phyloP scores from a whole-genome alignment of 1,140 invertebrate genomes.

The Drosophila pandora region DNA sequence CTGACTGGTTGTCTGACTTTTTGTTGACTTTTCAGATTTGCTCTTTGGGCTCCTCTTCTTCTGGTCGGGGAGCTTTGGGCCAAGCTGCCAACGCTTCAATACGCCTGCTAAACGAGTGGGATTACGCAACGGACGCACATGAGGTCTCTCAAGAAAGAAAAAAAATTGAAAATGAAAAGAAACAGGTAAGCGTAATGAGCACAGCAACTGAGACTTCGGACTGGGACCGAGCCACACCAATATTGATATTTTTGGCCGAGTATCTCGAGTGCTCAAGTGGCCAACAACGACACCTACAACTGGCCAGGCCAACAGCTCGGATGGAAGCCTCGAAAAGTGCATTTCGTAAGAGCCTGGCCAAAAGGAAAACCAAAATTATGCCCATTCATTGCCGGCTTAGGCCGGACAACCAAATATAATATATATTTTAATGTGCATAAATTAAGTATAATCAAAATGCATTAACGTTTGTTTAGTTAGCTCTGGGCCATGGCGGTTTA shows the following conservation, averaged over 20 bases:
- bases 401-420: slow-evolving; percentile 9
- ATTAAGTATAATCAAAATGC: slow-evolving; percentile 79
- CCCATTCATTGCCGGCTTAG: slow-evolving; percentile 51
- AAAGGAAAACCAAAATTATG: slow-evolving; percentile 50
- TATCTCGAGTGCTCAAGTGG: slow-evolving; percentile 49
- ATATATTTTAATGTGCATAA: slow-evolving; percentile 58
- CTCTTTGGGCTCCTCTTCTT: slow-evolving; percentile 57
- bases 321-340: slow-evolving; percentile 25
- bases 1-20: slow-evolving; percentile 52
- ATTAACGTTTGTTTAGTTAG: slow-evolving; percentile 75
- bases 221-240: slow-evolving; percentile 56
- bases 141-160: slow-evolving; percentile 43
- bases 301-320: slow-evolving; percentile 23
- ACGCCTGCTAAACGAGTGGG: slow-evolving; percentile 72
- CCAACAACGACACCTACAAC: slow-evolving; percentile 69
- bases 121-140: slow-evolving; percentile 78
- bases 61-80: slow-evolving; percentile 15
- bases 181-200: slow-evolving; percentile 76
- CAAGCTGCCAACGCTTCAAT: slow-evolving; percentile 59
- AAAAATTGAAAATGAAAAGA: slow-evolving; percentile 25
- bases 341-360: slow-evolving; percentile 62
- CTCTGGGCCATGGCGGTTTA: slow-evolving; percentile 30
- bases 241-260: slow-evolving; percentile 75
- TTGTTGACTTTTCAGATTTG: slow-evolving; percentile 76
- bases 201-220: slow-evolving; percentile 33